Evolutionary conservation across 1,140 invertebrate genomes (phyloP).

Genomic region (Triops cancriformis): DNA sequence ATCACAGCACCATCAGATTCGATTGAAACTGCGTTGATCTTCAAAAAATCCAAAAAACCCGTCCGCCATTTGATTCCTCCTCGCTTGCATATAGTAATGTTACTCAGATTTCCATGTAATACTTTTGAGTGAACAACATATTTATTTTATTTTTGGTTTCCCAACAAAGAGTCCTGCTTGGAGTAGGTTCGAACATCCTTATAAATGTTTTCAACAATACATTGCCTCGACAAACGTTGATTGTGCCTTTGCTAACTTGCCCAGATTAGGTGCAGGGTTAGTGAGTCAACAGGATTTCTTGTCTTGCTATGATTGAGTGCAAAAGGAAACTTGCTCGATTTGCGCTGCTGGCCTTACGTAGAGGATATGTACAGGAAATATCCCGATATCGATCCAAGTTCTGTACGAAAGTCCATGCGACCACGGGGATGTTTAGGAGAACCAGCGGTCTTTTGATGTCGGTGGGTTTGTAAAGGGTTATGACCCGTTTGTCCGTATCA

Average conservation of each 20-base stretch:
- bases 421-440: not conserved
- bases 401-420: not conserved
- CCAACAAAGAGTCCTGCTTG: not conserved
- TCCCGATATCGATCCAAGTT: not conserved
- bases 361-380: not conserved
- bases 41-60: not conserved
- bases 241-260: not conserved
- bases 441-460: not conserved
- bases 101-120: slow-evolving; percentile 8
- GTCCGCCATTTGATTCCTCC: not conserved
- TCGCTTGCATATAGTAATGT: not conserved
- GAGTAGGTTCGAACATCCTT: not conserved
- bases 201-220: slow-evolving; percentile 11
- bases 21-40: not conserved
- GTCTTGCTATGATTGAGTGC: not conserved
- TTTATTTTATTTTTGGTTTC: not conserved
- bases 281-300: not conserved
- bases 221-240: not conserved
- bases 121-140: not conserved
- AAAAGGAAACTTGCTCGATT: not conserved
- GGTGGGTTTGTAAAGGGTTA: not conserved
- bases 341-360: not conserved
- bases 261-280: not conserved
- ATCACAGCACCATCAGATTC: not conserved
- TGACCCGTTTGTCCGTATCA: slow-evolving; percentile 9